phyloP scores from a whole-genome alignment of 2,888 invertebrate genomes.

The Nasonia oneida region DNA sequence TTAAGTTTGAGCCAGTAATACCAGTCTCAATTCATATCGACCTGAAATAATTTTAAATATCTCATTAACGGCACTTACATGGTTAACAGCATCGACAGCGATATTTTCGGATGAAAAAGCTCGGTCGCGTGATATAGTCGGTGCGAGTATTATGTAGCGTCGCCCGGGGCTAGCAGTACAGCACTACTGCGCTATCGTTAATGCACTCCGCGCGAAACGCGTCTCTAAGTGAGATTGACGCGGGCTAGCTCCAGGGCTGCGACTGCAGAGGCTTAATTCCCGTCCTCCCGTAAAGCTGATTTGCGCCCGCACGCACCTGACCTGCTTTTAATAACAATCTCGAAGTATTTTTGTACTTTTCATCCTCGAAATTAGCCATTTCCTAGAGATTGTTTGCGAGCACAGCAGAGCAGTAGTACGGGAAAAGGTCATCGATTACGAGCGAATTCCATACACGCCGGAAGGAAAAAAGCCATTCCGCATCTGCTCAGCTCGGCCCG shows the following conservation, averaged over 20 bases:
- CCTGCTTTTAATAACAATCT: no score
- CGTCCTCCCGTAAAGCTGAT: slow-evolving; percentile 31
- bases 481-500: neutral
- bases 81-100: no score
- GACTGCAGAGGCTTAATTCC: slow-evolving; percentile 49
- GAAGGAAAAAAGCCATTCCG: neutral
- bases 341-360: no score
- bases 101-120: no score
- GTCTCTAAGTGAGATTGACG: slow-evolving; percentile 70
- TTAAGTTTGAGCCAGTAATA: no score
- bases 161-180: neutral
- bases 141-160: neutral
- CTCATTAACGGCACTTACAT: no score
- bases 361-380: no score
- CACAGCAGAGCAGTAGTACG: no score
- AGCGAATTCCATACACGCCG: slow-evolving; percentile 12
- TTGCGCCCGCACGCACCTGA: neutral
- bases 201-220: slow-evolving; percentile 63
- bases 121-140: no score
- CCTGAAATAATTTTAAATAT: no score
- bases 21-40: no score
- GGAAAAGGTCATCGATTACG: neutral
- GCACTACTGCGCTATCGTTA: slow-evolving; percentile 45
- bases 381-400: no score
- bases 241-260: slow-evolving; percentile 30